Evolutionary conservation across 2,797 vertebrate genomes (phyloP).

Genomic region (Hydrolagus colliei): DNA sequence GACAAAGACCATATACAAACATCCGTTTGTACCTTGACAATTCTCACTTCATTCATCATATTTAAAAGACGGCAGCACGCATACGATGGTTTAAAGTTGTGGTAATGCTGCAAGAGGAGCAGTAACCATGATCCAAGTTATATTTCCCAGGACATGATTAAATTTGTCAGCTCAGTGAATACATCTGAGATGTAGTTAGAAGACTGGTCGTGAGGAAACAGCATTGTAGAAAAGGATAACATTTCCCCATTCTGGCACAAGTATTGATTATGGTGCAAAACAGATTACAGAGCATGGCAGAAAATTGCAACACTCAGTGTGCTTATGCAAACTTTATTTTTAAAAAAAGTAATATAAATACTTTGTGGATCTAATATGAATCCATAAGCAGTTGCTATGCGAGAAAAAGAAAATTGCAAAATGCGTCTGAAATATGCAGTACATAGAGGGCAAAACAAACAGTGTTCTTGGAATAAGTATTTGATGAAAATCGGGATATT

Average conservation of each 20-base stretch:
- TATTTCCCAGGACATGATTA: neutral
- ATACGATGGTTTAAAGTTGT: neutral
- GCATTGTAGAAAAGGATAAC: neutral
- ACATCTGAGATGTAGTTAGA: neutral
- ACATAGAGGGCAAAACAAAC: neutral
- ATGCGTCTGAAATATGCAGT: neutral
- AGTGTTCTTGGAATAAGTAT: neutral
- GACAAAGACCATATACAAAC: slow-evolving; percentile 57
- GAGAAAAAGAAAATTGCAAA: neutral
- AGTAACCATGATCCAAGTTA: neutral
- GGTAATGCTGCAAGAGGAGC: neutral
- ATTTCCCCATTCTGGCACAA: neutral
- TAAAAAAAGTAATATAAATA: neutral
- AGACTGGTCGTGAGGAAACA: neutral
- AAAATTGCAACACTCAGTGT: neutral
- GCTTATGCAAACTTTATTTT: neutral
- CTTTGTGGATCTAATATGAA: neutral
- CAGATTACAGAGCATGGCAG: neutral
- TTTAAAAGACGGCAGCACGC: neutral
- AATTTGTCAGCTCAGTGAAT: neutral
- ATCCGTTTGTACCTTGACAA: slow-evolving; percentile 46
- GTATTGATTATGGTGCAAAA: neutral
- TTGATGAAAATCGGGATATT: too few species aligned
- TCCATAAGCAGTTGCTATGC: neutral
- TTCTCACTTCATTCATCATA: neutral